Evolutionary conservation across 2,888 invertebrate species (phyloP).

Genomic region (Epinotia ramella): DNA sequence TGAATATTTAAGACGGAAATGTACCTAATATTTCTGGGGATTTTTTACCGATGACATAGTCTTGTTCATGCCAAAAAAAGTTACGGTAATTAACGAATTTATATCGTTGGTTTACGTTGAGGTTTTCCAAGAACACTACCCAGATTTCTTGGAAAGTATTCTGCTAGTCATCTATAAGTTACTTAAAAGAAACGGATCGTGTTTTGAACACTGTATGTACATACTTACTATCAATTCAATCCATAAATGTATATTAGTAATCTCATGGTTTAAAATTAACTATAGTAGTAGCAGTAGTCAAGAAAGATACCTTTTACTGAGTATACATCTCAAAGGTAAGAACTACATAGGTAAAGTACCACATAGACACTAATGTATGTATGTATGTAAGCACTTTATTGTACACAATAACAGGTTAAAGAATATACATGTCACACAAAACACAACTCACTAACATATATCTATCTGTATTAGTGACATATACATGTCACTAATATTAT

Average conservation of each 20-base stretch:
- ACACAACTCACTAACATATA: too few species aligned
- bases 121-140: too few species aligned
- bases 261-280: background rate
- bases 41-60: background rate
- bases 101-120: background rate
- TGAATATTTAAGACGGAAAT: slow-evolving; percentile 20
- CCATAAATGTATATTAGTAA: background rate
- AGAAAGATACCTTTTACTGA: background rate
- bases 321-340: background rate
- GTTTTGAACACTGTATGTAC: background rate
- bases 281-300: too few species aligned
- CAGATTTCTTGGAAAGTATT: too few species aligned
- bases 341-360: background rate
- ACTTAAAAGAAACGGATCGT: background rate
- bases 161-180: background rate
- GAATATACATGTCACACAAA: too few species aligned
- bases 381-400: too few species aligned
- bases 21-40: background rate
- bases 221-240: background rate
- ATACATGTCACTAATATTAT: too few species aligned
- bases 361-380: too few species aligned
- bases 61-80: background rate
- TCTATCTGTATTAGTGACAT: too few species aligned
- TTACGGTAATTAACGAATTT: background rate
- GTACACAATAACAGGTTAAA: too few species aligned